Conservation (phyloP, 2,797 vertebrate species). For the Tokudaia tokunoshimensis region DNA sequence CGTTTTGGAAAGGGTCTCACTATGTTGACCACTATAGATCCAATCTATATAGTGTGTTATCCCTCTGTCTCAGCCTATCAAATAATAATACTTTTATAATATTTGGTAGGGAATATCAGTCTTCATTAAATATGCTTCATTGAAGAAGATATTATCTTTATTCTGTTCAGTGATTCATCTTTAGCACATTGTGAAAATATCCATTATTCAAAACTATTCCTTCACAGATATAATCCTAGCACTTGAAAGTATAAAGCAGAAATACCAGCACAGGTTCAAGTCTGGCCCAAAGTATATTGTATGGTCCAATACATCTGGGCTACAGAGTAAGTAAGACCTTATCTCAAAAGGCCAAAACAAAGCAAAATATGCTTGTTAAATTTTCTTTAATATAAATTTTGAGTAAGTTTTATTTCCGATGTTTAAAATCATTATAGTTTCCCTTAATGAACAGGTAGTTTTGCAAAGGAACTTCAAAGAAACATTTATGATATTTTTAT, state of each 20-base stretch:
- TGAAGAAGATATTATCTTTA: neutral
- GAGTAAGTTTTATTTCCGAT: neutral
- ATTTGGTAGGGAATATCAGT: neutral
- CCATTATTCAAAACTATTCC: neutral
- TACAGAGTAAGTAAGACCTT: neutral
- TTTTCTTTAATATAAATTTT: constrained; percentile 19
- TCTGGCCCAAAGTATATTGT: neutral
- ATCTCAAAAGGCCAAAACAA: neutral
- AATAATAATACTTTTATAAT: neutral
- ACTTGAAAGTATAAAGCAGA: neutral
- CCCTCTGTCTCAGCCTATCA: neutral
- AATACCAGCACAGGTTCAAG: neutral
- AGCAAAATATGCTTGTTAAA: neutral
- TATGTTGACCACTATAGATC: neutral
- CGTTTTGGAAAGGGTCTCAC: neutral
- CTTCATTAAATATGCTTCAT: neutral
- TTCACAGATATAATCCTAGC: neutral
- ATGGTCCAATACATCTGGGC: neutral
- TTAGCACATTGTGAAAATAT: neutral
- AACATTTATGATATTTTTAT: constrained; percentile 6
- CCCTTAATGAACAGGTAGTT: neutral
- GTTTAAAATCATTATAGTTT: constrained; percentile 26
- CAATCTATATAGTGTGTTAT: neutral
- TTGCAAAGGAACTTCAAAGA: constrained; percentile 46
- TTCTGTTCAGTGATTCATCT: neutral